These are phyloP conservation scores for Pemphredon lugubris DNA, from an alignment of 2,888 invertebrate species.

Conservation along the genomic window DNA sequence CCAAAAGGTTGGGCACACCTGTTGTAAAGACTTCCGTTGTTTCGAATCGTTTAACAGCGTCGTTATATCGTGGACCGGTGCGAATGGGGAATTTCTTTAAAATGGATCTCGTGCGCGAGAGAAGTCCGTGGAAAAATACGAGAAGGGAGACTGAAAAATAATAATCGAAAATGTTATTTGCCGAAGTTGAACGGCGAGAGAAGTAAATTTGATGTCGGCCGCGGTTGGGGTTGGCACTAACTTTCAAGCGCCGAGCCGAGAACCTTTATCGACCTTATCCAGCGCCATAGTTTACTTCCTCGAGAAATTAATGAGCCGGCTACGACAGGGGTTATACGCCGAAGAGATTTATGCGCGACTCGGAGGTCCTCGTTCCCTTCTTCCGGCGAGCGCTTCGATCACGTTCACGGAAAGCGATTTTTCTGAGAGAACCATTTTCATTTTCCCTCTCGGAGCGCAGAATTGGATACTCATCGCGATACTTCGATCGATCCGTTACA, in stretches of 20 bases:
- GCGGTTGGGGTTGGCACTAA: slow-evolving; percentile 1
- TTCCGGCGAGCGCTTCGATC: slow-evolving; percentile 15
- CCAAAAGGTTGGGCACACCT: too few species aligned
- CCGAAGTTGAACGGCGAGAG: not conserved
- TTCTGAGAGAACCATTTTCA: slow-evolving; percentile 6
- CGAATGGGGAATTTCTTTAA: too few species aligned
- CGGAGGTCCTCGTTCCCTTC: not conserved
- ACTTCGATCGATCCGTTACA: slow-evolving; percentile 13
- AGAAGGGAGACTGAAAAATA: not conserved
- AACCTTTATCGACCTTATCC: slow-evolving; percentile 44
- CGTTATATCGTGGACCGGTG: too few species aligned
- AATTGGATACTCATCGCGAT: slow-evolving; percentile 21
- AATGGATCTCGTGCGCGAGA: too few species aligned
- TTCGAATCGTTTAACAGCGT: too few species aligned
- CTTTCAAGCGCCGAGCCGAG: slow-evolving; percentile 13
- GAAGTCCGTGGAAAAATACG: not conserved
- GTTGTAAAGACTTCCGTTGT: too few species aligned
- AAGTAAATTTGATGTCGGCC: slow-evolving; percentile 1
- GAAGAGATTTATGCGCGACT: slow-evolving; percentile 33
- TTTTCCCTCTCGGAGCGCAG: slow-evolving; percentile 14
- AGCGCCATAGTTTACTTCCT: slow-evolving; percentile 26
- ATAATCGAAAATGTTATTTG: not conserved
- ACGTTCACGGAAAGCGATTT: slow-evolving; percentile 12
- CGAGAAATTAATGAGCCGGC: slow-evolving; percentile 42
- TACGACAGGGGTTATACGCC: slow-evolving; percentile 20